Evolutionary conservation across 2,888 invertebrate species (phyloP), one percentile per base, ranked within the genome.

Genomic region (Orthosia gracilis): DNA sequence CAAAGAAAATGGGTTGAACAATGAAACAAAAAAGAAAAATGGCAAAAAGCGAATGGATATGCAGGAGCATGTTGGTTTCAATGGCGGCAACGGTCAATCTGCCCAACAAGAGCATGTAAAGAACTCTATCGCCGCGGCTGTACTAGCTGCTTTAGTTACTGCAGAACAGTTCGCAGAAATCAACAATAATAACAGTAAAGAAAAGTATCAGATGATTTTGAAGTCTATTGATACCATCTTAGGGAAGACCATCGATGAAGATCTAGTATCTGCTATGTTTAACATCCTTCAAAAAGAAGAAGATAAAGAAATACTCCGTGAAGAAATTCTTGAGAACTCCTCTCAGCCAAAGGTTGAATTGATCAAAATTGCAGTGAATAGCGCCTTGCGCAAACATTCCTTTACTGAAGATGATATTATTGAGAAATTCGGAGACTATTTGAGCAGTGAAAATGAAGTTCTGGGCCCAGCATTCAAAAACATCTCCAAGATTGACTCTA

Each of bases 381-480:
- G 92, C 67, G 91, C 95, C 12, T 89, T 94, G 78, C 88, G 93
- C 50, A 96, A 96, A 83, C 93, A 96, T 86, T 92, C 97, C 75
- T 94, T 96, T 49, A 96, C 96, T 21, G 95, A 97, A 88, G 96
- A 97, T 77, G 97, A 97, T 21, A 96, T 98, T 0, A 94, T 97
- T 67, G 97, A 98, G 74, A 97, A 97, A 88, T 94, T 98, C 31
- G 96, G 97, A 26, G 96, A 97, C 83, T 97, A 98, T 73, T 94
- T 98, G 64, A 97, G 97, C 78, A 97, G 97, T 82, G 97, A 97
- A 87, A 96, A 96, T 83, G 95, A 97, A 79, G 96, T 98, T 40
- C 89, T 97, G 15, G 97, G 97, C 0, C 96, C 97, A 13, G 97
- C 97, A 0, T 98, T 98, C 83, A 97, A 97, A 91, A 97, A 97